Base-by-base conservation (phyloP, 2,797 vertebrate species). In the Lophotriccus pileatus region DNA sequence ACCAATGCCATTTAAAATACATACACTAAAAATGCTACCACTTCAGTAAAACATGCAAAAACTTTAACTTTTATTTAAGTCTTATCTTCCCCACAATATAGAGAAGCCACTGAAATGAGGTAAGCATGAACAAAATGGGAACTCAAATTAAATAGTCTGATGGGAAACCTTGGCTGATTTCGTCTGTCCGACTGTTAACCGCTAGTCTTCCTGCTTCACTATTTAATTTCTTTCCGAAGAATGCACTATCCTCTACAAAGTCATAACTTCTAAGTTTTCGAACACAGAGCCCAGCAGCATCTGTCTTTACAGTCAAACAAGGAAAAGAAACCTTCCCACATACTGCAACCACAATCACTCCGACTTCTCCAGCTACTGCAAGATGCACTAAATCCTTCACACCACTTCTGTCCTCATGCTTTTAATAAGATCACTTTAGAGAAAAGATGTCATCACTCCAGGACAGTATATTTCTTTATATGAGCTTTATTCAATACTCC, bases 131-230 rank as follows among this genome's bases (percentile, higher is more conserved):
- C 7, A 59, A 64, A 86, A 64, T 1, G 3, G 13, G 8, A 82
- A 69, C 17, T 50, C 17, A 59, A 44, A 67, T 44, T 37, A 52
- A 41, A 73, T 50, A 7, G 2, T 56, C 50, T 55, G 14, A 68
- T 36, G 12, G 24, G 52, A 84, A 90, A 63, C 43, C 7, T 27
- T 74, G 70, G 12, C 25, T 37, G 49, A 53, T 20, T 72, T 67
- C 24, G n/a, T 52, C 23, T 23, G 25, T 18, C 9, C 0, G 0
- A 18, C 17, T 14, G 12, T 25, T 60, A 73, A 28, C n/a, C 9
- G 56, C 53, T 70, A 79, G 11, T 20, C 16, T 44, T 80, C 10
- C 25, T 52, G 16, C 34, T 62, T 72, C 16, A 39, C 10, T 7
- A 30, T 63, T 59, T 80, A 50, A 58, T 32, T 76, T 84, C 15